Base-by-base conservation (phyloP, 2,888 invertebrate genomes). In the Lasius fuliginosus region DNA sequence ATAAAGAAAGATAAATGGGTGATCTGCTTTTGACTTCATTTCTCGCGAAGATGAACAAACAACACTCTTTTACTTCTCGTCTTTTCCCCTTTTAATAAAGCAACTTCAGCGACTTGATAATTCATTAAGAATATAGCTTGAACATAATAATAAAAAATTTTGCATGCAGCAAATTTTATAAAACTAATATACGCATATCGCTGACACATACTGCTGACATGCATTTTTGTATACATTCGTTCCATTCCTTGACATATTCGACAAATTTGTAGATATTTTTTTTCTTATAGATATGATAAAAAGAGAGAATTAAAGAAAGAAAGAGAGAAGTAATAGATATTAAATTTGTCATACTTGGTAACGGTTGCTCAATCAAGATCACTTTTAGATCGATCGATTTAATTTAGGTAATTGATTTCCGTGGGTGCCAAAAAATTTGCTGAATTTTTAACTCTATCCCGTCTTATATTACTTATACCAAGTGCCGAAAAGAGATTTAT, bases 351-450 rank as follows among this genome's bases (percentile, higher is more conserved):
- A 15, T 49, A 33, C 4, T 33, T 15, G 40, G 12, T 15, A 71
- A 53, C 36, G 23, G 15, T 15, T n/a, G 8, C 53, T 36, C 15
- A 9, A 12, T 69, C n/a, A 12, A 12, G 1, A n/a, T 49, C 49
- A 18, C n/a, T 53, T 8, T 33, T 18, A 46, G 15, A 30, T 49
- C 46, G 27, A 67, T 9, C 62, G n/a, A 18, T 64, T 36, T 64
- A 71, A 58, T 36, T 33, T 5, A 23, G 23, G 23, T 23, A 71
- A 56, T n/a, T 2, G 23, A 23, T 53, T 71, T 71, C 23, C 36
- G 53, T 67, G 62, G 42, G 11, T n/a, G 76, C 60, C 67, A 30
- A 53, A 86, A 83, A 53, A 53, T 82, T 83, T 74, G 81, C 81
- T 33, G 42, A 85, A 76, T 73, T 77, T 79, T 40, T 71, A 87